Conservation (phyloP, 2,797 vertebrate species). For the Rhinoraja longicauda region DNA sequence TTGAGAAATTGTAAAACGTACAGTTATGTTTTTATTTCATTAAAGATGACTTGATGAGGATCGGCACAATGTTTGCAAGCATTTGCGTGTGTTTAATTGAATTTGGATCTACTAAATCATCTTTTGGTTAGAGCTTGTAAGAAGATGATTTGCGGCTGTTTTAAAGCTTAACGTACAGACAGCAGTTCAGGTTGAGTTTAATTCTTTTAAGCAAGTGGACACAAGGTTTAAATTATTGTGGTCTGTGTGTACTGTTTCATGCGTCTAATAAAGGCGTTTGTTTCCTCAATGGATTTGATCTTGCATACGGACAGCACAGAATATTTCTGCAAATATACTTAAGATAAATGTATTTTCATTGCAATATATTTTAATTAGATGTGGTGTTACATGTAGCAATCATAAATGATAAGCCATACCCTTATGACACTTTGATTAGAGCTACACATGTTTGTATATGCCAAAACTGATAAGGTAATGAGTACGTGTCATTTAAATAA, state of each 20-base stretch:
- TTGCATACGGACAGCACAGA: background rate
- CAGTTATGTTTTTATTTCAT: slow-evolving; percentile 59
- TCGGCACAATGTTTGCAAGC: slow-evolving; percentile 52
- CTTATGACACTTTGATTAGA: background rate
- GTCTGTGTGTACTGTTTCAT: slow-evolving; percentile 51
- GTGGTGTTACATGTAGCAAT: background rate
- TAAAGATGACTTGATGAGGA: slow-evolving; percentile 52
- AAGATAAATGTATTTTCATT: background rate
- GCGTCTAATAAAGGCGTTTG: slow-evolving; percentile 43
- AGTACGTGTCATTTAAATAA: background rate
- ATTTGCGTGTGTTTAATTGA: slow-evolving; percentile 63
- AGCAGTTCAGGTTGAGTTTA: slow-evolving; percentile 57
- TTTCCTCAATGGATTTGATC: slow-evolving; percentile 34
- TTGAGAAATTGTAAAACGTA: slow-evolving; percentile 56
- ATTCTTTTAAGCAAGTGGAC: slow-evolving; percentile 55
- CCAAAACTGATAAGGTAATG: background rate
- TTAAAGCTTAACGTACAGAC: slow-evolving; percentile 57
- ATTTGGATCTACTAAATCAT: slow-evolving; percentile 58
- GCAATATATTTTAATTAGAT: background rate
- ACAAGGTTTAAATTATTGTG: slow-evolving; percentile 54
- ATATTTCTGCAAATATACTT: background rate
- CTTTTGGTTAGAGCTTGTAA: slow-evolving; percentile 54
- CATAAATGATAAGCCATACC: background rate
- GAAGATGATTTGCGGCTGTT: slow-evolving; percentile 60
- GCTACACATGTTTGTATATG: background rate